These are phyloP conservation scores for Poecilus cupreus DNA, from an alignment of 2,888 invertebrate species.

Conservation along the genomic window DNA sequence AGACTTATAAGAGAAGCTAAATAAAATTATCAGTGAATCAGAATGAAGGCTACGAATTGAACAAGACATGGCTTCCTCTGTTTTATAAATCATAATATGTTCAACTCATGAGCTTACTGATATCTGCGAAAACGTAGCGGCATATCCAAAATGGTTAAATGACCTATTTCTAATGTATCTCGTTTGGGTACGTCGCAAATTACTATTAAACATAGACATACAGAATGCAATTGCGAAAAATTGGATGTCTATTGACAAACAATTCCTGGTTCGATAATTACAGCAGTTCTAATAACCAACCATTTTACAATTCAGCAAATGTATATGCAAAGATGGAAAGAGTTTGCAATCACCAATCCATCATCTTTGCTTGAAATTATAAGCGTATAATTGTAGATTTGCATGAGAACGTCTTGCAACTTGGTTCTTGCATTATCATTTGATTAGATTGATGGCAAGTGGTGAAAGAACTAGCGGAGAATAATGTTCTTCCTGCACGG, in stretches of 20 bases:
- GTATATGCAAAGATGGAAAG: constrained; percentile 26
- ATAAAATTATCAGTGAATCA: too few relatives aligned
- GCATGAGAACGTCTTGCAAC: constrained; percentile 22
- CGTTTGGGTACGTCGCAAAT: too few relatives aligned
- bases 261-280: background rate
- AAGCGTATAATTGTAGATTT: constrained; percentile 30
- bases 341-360: constrained; percentile 22
- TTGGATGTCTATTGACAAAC: background rate
- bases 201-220: too few relatives aligned
- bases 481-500: background rate
- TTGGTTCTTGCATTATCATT: background rate
- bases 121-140: too few relatives aligned
- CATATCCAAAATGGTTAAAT: too few relatives aligned
- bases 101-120: too few relatives aligned
- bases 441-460: constrained; percentile 17
- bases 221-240: background rate
- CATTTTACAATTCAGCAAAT: constrained; percentile 8
- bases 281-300: background rate
- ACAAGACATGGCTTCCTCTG: too few relatives aligned
- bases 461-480: constrained; percentile 7
- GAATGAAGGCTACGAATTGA: too few relatives aligned
- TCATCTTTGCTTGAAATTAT: constrained; percentile 13
- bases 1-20: too few relatives aligned
- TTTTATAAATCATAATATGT: too few relatives aligned
- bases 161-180: too few relatives aligned